Base-by-base conservation (phyloP, 2,888 invertebrate genomes). In the Drosophila kuntzei region DNA sequence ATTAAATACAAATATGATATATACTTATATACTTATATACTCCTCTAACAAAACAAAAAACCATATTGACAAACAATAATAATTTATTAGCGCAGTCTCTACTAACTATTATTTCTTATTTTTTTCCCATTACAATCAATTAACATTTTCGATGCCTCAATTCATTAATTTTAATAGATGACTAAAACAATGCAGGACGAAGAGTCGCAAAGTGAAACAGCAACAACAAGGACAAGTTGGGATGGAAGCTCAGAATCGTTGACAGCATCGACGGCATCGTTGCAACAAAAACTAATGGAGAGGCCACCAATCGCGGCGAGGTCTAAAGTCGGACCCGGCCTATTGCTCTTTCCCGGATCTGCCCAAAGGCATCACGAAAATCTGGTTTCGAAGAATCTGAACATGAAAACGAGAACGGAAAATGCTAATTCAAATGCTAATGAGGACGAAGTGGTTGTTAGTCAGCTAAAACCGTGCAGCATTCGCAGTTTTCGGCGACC, bases 401-500 rank as follows among this genome's bases (percentile, higher is more conserved):
- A 18, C 39, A 37, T 20, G 14, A 16, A 32, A n/a, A 18, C 44
- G 36, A 14, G 47, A 44, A 49, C 50, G 22, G 8, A 63, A 44
- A 47, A 47, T 47, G 47, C 25, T 5, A 14, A 36, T 36, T n/a
- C n/a, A 14, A 67, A 58, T 69, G 53, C 64, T 59, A 65, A 68
- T 63, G 74, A 64, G 20, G 62, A 68, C 29, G 49, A 62, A 54
- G 53, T 46, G 41, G 50, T 34, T 53, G 73, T 71, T 69, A 80
- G 79, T 77, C 88, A 67, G 25, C 69, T 53, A 14, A 69, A 54
- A 22, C 53, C 54, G 11, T n/a, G 29, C 25, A 70, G 84, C 54
- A 66, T 81, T 27, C 80, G 84, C 51, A 74, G 84, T 47, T 79
- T 87, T 71, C 85, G 89, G 1, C 75, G 89, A 16, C 87, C 89